These are phyloP conservation scores for Calephelis virginiensis DNA, from an alignment of 1,140 invertebrate genomes.

Conservation along the genomic window DNA sequence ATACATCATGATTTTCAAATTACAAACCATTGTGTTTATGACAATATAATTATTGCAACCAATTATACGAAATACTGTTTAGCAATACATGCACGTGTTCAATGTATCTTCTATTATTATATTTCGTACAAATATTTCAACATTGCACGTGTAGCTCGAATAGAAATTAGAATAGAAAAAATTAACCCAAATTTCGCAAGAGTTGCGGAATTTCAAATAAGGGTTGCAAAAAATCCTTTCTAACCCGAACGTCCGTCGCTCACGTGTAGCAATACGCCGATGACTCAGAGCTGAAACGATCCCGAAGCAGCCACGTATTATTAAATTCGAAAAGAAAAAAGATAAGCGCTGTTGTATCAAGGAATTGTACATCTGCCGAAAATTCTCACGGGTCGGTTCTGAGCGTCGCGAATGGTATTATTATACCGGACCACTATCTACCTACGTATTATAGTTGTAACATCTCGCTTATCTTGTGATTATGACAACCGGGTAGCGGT, in stretches of 20 bases:
- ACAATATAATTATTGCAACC: background rate
- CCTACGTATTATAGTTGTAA: conserved; percentile 36
- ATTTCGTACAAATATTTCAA: conserved; percentile 34
- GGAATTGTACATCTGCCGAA: conserved; percentile 78
- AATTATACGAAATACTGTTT: conserved; percentile 4
- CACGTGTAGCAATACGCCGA: conserved; percentile 73
- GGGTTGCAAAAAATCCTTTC: conserved; percentile 75
- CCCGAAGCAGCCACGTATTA: conserved; percentile 58
- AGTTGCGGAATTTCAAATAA: conserved; percentile 75
- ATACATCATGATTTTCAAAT: background rate
- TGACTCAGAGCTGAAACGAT: conserved; percentile 65
- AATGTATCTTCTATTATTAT: conserved; percentile 23
- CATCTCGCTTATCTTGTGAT: conserved; percentile 39
- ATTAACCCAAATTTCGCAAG: conserved; percentile 74
- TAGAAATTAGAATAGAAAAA: conserved; percentile 52
- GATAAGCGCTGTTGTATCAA: conserved; percentile 67
- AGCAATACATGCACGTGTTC: conserved; percentile 30
- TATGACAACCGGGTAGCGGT: conserved; percentile 69
- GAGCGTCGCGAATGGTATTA: conserved; percentile 64
- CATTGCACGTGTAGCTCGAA: conserved; percentile 17
- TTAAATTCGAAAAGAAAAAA: conserved; percentile 67
- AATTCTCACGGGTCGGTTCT: conserved; percentile 69
- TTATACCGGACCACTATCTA: conserved; percentile 41
- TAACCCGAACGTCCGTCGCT: conserved; percentile 67
- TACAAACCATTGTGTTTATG: background rate